Evolutionary conservation across 2,797 vertebrate genomes (phyloP).

Genomic region (Mormyrus proboscirostris): DNA sequence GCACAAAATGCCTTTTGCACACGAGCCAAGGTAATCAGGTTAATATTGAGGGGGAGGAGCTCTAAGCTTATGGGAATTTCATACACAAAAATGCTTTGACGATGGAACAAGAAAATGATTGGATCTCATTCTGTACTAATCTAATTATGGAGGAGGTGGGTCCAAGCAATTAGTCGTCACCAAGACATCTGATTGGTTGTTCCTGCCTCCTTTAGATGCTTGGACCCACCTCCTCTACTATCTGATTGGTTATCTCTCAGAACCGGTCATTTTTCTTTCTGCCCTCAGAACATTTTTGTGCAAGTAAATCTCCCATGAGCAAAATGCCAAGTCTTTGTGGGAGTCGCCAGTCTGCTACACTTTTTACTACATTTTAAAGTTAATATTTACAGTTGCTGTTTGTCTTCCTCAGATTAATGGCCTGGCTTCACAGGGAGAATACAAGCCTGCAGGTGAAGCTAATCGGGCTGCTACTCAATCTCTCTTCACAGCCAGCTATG

Average conservation of each 20-base stretch:
- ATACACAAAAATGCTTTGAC: neutral
- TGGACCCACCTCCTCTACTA: neutral
- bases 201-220: neutral
- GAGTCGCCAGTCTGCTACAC: neutral
- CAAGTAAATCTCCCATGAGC: neutral
- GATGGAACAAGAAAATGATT: neutral
- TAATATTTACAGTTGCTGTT: slow-evolving; percentile 10
- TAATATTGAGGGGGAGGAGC: neutral
- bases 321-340: neutral
- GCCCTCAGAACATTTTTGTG: neutral
- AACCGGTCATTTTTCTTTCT: neutral
- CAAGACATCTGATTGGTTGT: neutral
- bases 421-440: slow-evolving; percentile 83
- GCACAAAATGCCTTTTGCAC: slow-evolving; percentile 78
- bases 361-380: slow-evolving; percentile 36
- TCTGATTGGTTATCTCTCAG: neutral
- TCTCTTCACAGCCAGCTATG: slow-evolving; percentile 81
- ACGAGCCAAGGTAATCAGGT: slow-evolving; percentile 72
- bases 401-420: slow-evolving; percentile 73
- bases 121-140: neutral
- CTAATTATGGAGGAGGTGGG: neutral
- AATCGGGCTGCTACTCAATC: slow-evolving; percentile 73
- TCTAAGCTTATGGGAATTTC: neutral
- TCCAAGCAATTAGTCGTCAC: neutral
- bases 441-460: slow-evolving; percentile 68